A percentile compares a stretch with the other conserved stretches of the same genome.
Conservation (phyloP, 1,140 invertebrate genomes). For the Drosophila hydei region DNA sequence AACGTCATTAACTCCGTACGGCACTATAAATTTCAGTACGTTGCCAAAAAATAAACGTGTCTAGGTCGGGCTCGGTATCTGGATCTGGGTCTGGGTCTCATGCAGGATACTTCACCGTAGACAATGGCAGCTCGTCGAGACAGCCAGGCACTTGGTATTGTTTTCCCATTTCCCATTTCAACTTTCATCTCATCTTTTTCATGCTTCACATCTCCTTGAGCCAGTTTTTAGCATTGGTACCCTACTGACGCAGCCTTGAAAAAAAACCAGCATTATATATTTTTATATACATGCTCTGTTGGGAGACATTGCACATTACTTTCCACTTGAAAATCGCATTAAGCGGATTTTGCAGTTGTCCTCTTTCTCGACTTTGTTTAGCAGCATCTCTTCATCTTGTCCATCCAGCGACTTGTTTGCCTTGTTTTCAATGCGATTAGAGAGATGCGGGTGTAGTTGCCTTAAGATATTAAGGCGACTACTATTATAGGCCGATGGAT, state of each 20-base stretch:
- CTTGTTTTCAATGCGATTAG: conserved; percentile 35
- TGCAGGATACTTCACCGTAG: conserved; percentile 56
- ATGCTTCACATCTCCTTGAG: conserved; percentile 52
- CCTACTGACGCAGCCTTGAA: conserved; percentile 60
- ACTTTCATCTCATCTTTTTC: conserved; percentile 11
- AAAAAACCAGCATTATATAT: conserved; percentile 23
- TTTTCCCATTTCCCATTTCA: conserved; percentile 47
- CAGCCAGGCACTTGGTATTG: conserved; percentile 70
- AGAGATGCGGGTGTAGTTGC: conserved; percentile 14
- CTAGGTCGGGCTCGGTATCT: background rate
- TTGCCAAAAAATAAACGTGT: conserved; percentile 46
- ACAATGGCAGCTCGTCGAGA: conserved; percentile 66
- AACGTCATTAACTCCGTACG: conserved; percentile 72
- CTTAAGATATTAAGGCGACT: conserved; percentile 13
- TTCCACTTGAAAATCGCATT: conserved; percentile 80
- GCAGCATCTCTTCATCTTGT: conserved; percentile 30
- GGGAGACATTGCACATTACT: conserved; percentile 52
- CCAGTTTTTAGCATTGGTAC: conserved; percentile 67
- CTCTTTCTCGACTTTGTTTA: conserved; percentile 50
- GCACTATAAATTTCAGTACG: conserved; percentile 61
- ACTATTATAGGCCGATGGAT: conserved; percentile 49
- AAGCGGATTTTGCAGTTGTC: conserved; percentile 53
- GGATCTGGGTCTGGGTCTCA: conserved; percentile 15
- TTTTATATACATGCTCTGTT: background rate
- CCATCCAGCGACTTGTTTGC: conserved; percentile 29